Base-by-base conservation (phyloP, 2,888 invertebrate genomes). In the Gymnoscelis rufifasciata region DNA sequence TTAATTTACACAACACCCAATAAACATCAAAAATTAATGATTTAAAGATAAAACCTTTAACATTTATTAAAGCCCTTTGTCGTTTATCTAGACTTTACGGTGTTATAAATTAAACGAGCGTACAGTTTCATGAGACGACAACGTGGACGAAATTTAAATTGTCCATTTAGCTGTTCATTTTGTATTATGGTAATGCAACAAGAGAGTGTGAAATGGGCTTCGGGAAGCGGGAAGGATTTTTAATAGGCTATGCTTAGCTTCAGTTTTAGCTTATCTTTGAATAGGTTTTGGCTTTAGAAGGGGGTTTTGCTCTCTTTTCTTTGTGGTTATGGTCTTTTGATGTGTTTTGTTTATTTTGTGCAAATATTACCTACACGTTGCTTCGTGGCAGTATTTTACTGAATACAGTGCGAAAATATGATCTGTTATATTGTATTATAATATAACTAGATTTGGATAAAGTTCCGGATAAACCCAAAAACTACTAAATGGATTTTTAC, bases 91-190 rank as follows among this genome's bases (percentile, higher is more conserved):
- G 43, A 44, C 43, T 56, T 56, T 56, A 56, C 42, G 51, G 45
- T 47, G 35, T 41, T 46, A 50, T 56, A 52, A 56, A 56, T 56
- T 53, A 43, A 47, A 48, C 50, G 50, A 45, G 46, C 43, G 47
- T 50, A 53, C 53, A 53, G 53, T 56, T 56, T 56, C 53, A 56
- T 51, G 53, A 50, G 28, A 50, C 51, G 50, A 47, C 51, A 50
- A 52, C 56, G 56, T 52, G 56, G 51, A 52, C 53, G 40, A 50
- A 56, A 56, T 54, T 53, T 54, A 47, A 56, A 56, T 54, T 56
- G 51, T 53, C 47, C 51, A 51, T 52, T 56, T 56, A 50, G 42
- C 50, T 50, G 50, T 45, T 45, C 50, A 50, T 46, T 46, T 42
- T 43, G 42, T 43, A 50, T 45, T 50, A 50, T 50, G 45, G 8